Base-by-base conservation (phyloP, 1,140 invertebrate genomes). In the Musca vetustissima region DNA sequence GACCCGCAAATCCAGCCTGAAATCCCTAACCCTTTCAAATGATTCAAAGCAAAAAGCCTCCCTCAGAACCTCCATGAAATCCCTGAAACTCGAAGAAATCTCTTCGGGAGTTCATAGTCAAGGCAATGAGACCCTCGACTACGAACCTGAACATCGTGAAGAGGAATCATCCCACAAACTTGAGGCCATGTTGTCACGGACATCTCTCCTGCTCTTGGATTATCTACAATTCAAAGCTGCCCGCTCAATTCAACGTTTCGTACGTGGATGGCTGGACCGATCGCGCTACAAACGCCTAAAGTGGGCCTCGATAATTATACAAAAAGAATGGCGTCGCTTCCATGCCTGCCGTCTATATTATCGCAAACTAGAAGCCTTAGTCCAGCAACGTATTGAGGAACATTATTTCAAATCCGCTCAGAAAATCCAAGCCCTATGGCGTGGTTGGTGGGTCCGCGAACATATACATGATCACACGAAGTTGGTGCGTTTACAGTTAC, bases 381-480 rank as follows among this genome's bases (percentile, higher is more conserved):
- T 79, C 28, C 78, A 81, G 64, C 14, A 61, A 9, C 11, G n/a
- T 19, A 9, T 0, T 69, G 0, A 49, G 13, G 17, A 24, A 0
- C 57, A 67, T 24, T 74, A 73, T 17, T 52, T 72, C 25, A 13
- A 6, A 0, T 19, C 75, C 11, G 79, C 77, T 1, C 73, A 68
- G 7, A 78, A 73, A 28, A 81, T 81, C 8, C 79, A 81, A 36
- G 75, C 78, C 0, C 13, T 75, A 0, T 79, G 73, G 69, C 76
- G 79, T 0, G 79, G 79, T 22, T 81, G 71, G 69, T 36, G 15
- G 36, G 17, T 61, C 0, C 73, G 79, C 0, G 59, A 70, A 1
- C 59, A 61, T 1, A 65, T 78, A 43, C 77, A 79, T 53, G 73
- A 81, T 61, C 53, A 73, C n/a, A 13, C n/a, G 17, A 69, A 64